Evolutionary conservation across 2,888 invertebrate genomes (phyloP), one percentile per base, ranked within the genome.

Genomic region (Lapara coniferarum): DNA sequence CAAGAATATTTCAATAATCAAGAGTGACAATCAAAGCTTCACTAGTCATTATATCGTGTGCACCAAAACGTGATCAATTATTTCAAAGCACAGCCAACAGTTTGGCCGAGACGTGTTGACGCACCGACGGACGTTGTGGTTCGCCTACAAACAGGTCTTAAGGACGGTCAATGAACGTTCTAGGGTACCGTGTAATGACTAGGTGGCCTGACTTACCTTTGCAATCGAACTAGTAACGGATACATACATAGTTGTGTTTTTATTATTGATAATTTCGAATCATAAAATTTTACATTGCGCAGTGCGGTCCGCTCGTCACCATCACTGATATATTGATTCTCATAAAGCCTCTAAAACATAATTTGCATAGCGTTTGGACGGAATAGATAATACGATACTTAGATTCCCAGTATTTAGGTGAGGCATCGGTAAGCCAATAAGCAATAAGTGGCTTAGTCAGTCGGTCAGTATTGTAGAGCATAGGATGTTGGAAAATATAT

Each of bases 161-260:
- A 63, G 63, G 63, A 63, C 63, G 63, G 63, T 63, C 63, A 63
- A 49, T 63, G 63, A 63, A 63, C 63, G 63, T 63, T 63, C 63
- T 63, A 63, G 63, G 49, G 46, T 63, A 46, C 46, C 13, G 46
- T 49, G 59, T 44, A 46, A 16, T 59, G 63, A 63, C 63, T 63
- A 49, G 49, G 63, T 46, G 13, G 10, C 19, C 63, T 16, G 63
- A 46, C 59, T n/a, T 12, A 2, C 46, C 5, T 46, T 44, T 13
- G 49, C 46, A 46, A 46, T 12, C 19, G 46, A 16, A 49, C 49
- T 19, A 49, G 49, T 46, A 19, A 46, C 49, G 46, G 46, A 63
- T 63, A 63, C 16, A n/a, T n/a, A n/a, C n/a, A 14, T 46, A 56
- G 16, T 63, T 63, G 63, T 46, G 12, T 63, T 46, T 37, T 37